Conservation (phyloP, 2,888 invertebrate species). For the Pemphredon lugubris region DNA sequence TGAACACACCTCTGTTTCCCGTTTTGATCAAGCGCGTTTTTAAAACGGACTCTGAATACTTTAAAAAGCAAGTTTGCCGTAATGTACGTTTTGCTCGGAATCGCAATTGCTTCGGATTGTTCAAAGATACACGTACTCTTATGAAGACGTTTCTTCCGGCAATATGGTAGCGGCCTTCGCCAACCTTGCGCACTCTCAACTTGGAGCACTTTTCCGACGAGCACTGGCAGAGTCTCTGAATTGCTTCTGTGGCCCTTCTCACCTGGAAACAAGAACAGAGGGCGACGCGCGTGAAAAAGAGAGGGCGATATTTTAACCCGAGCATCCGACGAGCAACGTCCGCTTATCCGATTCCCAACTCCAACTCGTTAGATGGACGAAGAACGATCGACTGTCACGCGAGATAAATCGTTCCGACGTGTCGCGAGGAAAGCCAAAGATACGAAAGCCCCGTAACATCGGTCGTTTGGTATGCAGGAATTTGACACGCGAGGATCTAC, state of each 20-base stretch:
- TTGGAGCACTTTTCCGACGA: conserved; percentile 87
- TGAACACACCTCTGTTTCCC: too few species aligned
- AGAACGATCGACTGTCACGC: conserved; percentile 43
- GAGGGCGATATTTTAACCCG: conserved; percentile 30
- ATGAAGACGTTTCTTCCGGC: conserved; percentile 94
- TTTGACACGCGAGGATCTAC: conserved; percentile 43
- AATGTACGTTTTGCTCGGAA: too few species aligned
- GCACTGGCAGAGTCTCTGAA: conserved; percentile 89
- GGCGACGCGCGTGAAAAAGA: conserved; percentile 7
- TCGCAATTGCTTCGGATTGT: too few species aligned
- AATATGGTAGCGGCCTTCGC: conserved; percentile 93
- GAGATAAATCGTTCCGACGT: conserved; percentile 54
- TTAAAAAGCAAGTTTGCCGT: too few species aligned
- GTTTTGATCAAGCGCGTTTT: too few species aligned
- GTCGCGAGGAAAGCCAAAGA: conserved; percentile 38
- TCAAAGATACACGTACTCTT: conserved; percentile 84
- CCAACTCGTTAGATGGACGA: too few species aligned
- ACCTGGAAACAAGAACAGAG: conserved; percentile 65
- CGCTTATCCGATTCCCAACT: too few species aligned
- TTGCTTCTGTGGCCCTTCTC: conserved; percentile 84
- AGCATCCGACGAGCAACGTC: conserved; percentile 3
- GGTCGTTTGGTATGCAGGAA: conserved; percentile 43
- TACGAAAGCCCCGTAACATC: conserved; percentile 42
- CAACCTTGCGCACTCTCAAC: conserved; percentile 89
- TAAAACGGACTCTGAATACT: too few species aligned